Evolutionary conservation across 2,888 invertebrate genomes (phyloP).

Genomic region (Abrostola triplasia): DNA sequence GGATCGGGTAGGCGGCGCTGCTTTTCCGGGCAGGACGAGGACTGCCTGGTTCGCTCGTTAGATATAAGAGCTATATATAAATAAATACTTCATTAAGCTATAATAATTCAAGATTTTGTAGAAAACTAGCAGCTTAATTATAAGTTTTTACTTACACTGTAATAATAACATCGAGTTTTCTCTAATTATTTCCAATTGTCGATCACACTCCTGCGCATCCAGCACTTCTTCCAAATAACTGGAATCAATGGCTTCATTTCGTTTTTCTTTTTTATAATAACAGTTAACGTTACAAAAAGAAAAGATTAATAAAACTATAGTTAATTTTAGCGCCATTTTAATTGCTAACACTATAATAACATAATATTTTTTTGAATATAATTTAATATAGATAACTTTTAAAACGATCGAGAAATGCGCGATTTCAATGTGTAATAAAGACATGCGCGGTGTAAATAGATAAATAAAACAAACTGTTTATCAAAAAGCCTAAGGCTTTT

Average conservation of each 20-base stretch:
- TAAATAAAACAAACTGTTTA: no score
- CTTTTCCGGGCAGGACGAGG: no score
- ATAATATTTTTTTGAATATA: background rate
- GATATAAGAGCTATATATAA: no score
- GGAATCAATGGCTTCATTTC: conserved; percentile 18
- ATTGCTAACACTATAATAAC: conserved; percentile 4
- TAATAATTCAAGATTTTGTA: no score
- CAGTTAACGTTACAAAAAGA: conserved; percentile 14
- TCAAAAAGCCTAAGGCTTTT: no score
- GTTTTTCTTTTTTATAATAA: conserved; percentile 13
- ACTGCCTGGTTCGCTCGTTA: no score
- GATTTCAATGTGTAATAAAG: no score
- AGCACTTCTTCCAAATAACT: conserved; percentile 32
- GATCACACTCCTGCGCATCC: conserved; percentile 39
- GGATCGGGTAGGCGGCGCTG: no score
- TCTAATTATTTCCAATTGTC: conserved; percentile 35
- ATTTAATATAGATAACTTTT: background rate
- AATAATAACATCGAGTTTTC: conserved; percentile 35
- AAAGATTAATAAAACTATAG: conserved; percentile 22
- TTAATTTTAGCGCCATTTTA: conserved; percentile 6
- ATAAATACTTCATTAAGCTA: no score
- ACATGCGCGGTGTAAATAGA: no score
- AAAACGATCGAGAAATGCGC: no score
- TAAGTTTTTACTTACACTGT: conserved; percentile 36
- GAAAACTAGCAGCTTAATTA: no score